Percentiles rank a stretch among this genome's conserved stretches.
These are phyloP conservation scores for Cichladusa arquata DNA, from an alignment of 2,113 vertebrate genomes.

Conservation along the genomic window DNA sequence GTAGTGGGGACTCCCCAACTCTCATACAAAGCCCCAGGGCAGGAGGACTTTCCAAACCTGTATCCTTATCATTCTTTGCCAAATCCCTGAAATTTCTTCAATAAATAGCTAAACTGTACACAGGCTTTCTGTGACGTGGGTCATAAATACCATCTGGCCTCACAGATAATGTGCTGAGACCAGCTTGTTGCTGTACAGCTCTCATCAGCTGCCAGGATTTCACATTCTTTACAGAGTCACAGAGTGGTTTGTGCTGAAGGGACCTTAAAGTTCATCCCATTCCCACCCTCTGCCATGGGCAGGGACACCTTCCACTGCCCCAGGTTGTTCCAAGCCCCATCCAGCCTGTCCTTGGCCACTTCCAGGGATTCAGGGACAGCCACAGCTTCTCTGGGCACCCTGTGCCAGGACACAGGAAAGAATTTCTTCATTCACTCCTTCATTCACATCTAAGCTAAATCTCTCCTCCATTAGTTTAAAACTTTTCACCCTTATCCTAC, in stretches of 20 bases:
- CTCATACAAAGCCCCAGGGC: background rate
- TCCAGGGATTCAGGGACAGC: background rate
- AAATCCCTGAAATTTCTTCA: background rate
- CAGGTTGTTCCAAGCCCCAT: background rate
- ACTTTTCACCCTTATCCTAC: background rate
- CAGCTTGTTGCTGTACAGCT: background rate
- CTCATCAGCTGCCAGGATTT: background rate
- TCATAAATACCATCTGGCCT: background rate
- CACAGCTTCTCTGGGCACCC: background rate
- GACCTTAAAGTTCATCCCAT: background rate
- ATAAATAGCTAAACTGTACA: background rate
- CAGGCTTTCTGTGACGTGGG: background rate
- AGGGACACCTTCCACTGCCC: background rate
- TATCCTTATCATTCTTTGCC: background rate
- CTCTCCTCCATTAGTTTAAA: background rate
- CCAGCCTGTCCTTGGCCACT: background rate
- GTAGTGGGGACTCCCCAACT: background rate
- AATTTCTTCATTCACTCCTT: background rate
- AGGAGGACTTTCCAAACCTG: background rate
- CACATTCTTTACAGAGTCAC: background rate
- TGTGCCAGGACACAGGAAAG: background rate
- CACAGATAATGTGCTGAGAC: background rate
- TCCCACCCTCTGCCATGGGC: background rate
- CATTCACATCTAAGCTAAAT: background rate
- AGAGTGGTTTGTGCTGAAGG: background rate